A percentile compares a stretch with the other conserved stretches of the same genome.
These are phyloP conservation scores for Sarcoramphus papa DNA, from an alignment of 2,797 vertebrate genomes.

Conservation along the genomic window DNA sequence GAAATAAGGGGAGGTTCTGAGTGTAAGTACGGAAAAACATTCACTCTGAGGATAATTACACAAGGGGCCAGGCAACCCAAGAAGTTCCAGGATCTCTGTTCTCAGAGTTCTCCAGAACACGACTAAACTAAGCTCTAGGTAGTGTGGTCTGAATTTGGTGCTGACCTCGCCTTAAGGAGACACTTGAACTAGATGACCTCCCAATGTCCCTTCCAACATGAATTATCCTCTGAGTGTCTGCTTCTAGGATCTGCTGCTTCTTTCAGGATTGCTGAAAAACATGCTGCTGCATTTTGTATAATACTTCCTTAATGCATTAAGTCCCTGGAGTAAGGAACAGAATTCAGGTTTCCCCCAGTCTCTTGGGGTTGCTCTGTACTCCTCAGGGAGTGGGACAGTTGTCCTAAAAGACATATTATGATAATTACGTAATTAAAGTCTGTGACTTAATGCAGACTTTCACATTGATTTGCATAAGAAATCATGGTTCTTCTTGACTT, in stretches of 20 bases:
- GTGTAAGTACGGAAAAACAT: neutral
- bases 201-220: neutral
- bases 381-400: neutral
- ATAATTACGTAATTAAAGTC: neutral
- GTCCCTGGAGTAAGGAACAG: neutral
- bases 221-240: neutral
- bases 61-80: neutral
- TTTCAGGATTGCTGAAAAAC: neutral
- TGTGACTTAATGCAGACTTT: neutral
- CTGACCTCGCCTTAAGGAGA: neutral
- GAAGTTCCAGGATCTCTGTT: neutral
- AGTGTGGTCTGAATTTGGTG: neutral
- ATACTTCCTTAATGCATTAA: neutral
- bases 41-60: neutral
- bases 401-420: neutral
- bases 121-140: neutral
- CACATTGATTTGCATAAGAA: neutral
- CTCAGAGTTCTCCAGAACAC: neutral
- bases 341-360: neutral
- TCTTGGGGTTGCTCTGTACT: neutral
- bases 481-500: neutral
- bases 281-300: neutral
- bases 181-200: neutral
- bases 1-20: neutral
- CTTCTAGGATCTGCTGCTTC: neutral